Evolutionary conservation across 2,888 invertebrate species (phyloP), one percentile per base, ranked within the genome.

Genomic region (Bellardia bayeri): DNA sequence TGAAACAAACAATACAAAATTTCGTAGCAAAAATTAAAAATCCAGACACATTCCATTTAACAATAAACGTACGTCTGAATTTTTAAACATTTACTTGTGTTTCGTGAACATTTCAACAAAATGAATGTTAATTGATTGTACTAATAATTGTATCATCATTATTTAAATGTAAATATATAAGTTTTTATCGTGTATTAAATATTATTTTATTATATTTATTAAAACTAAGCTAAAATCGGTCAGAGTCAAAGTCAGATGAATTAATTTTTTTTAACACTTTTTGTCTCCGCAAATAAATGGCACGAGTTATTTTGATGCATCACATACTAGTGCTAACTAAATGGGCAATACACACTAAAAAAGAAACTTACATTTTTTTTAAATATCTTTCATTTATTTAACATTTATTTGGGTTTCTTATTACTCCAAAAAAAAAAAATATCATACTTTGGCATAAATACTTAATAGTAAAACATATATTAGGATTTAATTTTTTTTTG

Each of bases 401-500:
- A 83, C 75, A 84, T 80, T 69, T 61, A 61, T 58, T 74, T 68
- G 51, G 8, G 40, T 40, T 16, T 56, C 6, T 56, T 8, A 23
- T 45, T 45, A 1, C 0, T 2, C 13, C 3, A 11, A 11, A 37
- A n/a, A 14, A 30, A 69, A 30, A 51, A 68, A 69, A 33, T 13
- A 61, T 64, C 63, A 75, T 51, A 63, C 49, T 75, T 75, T 45
- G 6, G 37, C 37, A 49, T 75, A 40, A 33, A 49, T 74, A 61
- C 63, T 63, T 63, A 63, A 63, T 2, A n/a, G 8, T 72, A 66
- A 72, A 71, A 87, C 76, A 87, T 87, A 82, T 85, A 79, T 61
- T 45, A 13, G 64, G 6, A 66, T 37, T 85, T n/a, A 80, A 51
- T 71, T 51, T 68, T 58, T 68, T n/a, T 68, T 42, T 33, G 23